Conservation (phyloP, 2,888 invertebrate species). For the Troides aeacus region DNA sequence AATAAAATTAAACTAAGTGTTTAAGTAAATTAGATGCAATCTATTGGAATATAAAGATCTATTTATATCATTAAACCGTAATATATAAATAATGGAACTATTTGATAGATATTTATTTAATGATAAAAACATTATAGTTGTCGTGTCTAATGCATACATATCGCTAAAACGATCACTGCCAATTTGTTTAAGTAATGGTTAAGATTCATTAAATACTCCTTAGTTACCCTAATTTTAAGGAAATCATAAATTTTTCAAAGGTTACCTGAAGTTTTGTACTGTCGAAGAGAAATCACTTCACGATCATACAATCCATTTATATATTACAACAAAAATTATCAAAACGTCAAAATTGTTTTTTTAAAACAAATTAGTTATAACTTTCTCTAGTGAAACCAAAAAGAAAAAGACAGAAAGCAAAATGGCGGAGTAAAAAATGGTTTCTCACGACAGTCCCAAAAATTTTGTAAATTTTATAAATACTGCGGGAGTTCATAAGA, state of each 20-base stretch:
- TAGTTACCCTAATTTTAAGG: constrained; percentile 55
- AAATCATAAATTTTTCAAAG: constrained; percentile 51
- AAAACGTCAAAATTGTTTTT: neutral
- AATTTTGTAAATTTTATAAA: constrained; percentile 34
- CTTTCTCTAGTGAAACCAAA: too few relatives aligned
- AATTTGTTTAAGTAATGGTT: constrained; percentile 40
- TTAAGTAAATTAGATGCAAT: too few relatives aligned
- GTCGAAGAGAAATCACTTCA: constrained; percentile 34
- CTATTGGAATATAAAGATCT: too few relatives aligned
- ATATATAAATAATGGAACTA: neutral
- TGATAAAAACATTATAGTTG: constrained; percentile 27
- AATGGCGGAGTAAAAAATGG: neutral
- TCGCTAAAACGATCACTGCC: constrained; percentile 48
- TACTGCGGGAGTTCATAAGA: constrained; percentile 31
- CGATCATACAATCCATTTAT: neutral
- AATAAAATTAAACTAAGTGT: too few relatives aligned
- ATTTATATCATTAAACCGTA: neutral
- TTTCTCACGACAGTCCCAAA: constrained; percentile 22
- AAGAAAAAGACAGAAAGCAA: neutral
- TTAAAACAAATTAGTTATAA: too few relatives aligned
- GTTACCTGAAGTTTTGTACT: constrained; percentile 45
- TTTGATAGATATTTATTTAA: constrained; percentile 28
- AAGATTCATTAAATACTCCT: constrained; percentile 40
- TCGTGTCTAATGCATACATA: constrained; percentile 24
- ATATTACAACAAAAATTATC: neutral